These are phyloP conservation scores for Pygoscelis antarcticus DNA, from an alignment of 2,113 vertebrate genomes.

Conservation along the genomic window DNA sequence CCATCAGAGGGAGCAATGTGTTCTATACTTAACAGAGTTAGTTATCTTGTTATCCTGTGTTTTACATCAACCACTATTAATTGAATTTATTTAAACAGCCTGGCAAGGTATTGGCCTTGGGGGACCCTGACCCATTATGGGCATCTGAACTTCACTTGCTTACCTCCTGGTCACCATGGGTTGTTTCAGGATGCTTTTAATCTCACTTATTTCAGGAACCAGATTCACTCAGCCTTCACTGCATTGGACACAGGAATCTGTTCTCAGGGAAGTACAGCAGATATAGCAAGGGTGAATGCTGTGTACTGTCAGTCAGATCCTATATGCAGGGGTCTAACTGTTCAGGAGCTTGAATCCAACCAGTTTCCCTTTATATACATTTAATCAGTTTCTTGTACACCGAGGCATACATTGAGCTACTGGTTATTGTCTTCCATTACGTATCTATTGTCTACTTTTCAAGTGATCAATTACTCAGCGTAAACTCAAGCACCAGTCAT, in stretches of 20 bases:
- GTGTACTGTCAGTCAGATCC: background rate
- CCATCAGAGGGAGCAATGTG: background rate
- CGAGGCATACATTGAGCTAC: background rate
- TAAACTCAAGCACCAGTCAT: background rate
- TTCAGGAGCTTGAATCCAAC: background rate
- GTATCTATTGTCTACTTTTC: background rate
- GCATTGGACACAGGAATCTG: background rate
- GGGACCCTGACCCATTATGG: background rate
- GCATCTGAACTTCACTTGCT: background rate
- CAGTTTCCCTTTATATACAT: background rate
- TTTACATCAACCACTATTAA: background rate
- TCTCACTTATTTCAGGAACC: background rate
- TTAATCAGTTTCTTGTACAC: background rate
- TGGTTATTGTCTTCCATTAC: background rate
- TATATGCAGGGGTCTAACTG: background rate
- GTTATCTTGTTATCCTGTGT: background rate
- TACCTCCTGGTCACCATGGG: background rate
- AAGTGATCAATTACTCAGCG: background rate
- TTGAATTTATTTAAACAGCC: background rate
- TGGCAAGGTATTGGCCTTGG: background rate
- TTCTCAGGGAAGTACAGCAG: background rate
- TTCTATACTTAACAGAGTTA: background rate
- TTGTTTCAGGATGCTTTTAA: background rate
- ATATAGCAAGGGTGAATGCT: background rate
- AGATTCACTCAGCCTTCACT: background rate